phyloP scores from a whole-genome alignment of 2,888 invertebrate genomes.

The Marasmarcha lunaedactyla region DNA sequence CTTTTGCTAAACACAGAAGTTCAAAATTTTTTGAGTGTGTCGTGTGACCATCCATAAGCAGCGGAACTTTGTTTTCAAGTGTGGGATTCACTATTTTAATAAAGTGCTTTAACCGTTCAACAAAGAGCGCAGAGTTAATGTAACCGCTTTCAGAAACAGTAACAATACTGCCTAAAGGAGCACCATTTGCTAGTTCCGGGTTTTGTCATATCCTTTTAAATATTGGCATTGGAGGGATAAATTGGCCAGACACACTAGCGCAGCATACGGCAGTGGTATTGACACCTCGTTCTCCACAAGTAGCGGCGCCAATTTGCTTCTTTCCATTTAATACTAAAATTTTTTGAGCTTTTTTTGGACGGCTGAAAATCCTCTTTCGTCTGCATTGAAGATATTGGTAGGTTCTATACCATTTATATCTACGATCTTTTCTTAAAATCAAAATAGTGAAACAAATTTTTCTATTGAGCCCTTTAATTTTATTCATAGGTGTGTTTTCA shows the following conservation, averaged over 20 bases:
- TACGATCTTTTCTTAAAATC: conserved; percentile 3
- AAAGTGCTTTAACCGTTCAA: conserved; percentile 7
- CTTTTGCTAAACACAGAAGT: conserved; percentile 12
- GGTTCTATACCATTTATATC: conserved; percentile 2
- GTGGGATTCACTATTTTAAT: conserved; percentile 4
- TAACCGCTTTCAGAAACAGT: conserved; percentile 5
- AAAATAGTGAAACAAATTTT: conserved; percentile 6
- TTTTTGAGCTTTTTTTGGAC: conserved; percentile 13
- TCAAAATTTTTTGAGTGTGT: conserved; percentile 15
- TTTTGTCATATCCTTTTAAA: conserved; percentile 4
- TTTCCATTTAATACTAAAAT: conserved; percentile 11
- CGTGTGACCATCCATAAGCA: conserved; percentile 15
- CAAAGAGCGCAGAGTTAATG: conserved; percentile 4
- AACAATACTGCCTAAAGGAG: conserved; percentile 11
- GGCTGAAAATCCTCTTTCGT: conserved; percentile 10
- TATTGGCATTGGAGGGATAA: conserved; percentile 5
- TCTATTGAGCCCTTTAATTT: conserved; percentile 8
- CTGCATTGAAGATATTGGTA: conserved; percentile 7
- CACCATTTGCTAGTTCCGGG: conserved; percentile 7
- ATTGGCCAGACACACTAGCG: conserved; percentile 4
- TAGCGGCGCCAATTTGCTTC: conserved; percentile 10
- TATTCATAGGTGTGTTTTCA: conserved; percentile 7
- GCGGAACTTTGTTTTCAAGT: conserved; percentile 11
- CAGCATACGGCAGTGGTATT: neutral
- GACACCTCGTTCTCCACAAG: conserved; percentile 11